A percentile compares a stretch with the other conserved stretches of the same genome.
These are phyloP conservation scores for Pygoscelis antarcticus DNA, from an alignment of 2,113 vertebrate genomes.

Conservation along the genomic window DNA sequence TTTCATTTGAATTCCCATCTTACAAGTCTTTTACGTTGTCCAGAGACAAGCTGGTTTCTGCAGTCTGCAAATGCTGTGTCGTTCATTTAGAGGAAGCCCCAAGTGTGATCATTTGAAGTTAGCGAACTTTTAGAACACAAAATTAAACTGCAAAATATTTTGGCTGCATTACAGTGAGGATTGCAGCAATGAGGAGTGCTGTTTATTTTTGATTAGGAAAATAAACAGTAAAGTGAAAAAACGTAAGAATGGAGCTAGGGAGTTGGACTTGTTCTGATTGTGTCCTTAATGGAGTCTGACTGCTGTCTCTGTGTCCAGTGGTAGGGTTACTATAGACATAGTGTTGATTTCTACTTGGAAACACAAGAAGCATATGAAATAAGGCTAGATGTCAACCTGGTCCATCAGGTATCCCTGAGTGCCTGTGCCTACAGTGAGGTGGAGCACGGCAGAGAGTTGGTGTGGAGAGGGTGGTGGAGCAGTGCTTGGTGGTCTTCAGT, in stretches of 20 bases:
- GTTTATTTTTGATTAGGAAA: neutral
- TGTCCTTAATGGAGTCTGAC: neutral
- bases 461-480: neutral
- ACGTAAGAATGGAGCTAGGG: neutral
- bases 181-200: neutral
- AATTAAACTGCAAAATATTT: constrained; percentile 7
- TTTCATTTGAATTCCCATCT: neutral
- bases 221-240: neutral
- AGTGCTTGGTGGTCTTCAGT: neutral
- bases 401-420: neutral
- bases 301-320: neutral
- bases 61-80: neutral
- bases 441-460: neutral
- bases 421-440: rapidly evolving
- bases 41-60: neutral
- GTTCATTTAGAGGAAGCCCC: neutral
- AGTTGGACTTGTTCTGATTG: neutral
- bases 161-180: neutral
- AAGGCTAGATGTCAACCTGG: neutral
- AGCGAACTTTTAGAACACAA: neutral
- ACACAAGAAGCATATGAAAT: neutral
- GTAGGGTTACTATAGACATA: rapidly evolving
- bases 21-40: neutral
- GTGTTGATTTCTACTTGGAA: neutral
- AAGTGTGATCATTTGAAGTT: neutral